Conservation (phyloP, 2,797 vertebrate species). For the Salmo trutta region DNA sequence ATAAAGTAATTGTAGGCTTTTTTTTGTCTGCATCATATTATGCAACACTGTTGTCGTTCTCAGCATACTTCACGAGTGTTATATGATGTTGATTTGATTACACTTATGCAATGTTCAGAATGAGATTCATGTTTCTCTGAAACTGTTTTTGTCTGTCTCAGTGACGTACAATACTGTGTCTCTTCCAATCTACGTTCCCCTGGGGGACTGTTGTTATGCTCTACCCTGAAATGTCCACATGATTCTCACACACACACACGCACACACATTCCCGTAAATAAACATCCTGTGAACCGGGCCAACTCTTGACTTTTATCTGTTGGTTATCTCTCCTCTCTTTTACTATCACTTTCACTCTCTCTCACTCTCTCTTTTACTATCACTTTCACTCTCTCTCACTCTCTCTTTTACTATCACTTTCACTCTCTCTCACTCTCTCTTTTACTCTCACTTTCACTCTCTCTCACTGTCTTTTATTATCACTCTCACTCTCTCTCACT, state of each 20-base stretch:
- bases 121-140: not conserved
- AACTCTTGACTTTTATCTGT: conserved; percentile 52
- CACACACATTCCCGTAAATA: conserved; percentile 47
- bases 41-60: not conserved
- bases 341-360: not conserved
- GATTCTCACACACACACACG: not conserved
- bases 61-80: not conserved
- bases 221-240: not conserved
- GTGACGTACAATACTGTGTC: not conserved
- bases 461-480: not conserved
- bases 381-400: not conserved
- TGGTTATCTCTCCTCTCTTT: not conserved
- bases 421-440: too few species aligned
- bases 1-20: not conserved
- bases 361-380: not conserved
- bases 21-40: not conserved
- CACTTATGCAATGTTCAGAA: not conserved
- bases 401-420: too few species aligned
- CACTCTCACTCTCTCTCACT: too few species aligned
- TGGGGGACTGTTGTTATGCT: too few species aligned
- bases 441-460: not conserved
- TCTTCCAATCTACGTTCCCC: not conserved
- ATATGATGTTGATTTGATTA: not conserved
- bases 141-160: not conserved
- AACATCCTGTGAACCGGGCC: conserved; percentile 68